Conservation (phyloP, 1,140 invertebrate genomes). For the Gonatopus flavifemur region DNA sequence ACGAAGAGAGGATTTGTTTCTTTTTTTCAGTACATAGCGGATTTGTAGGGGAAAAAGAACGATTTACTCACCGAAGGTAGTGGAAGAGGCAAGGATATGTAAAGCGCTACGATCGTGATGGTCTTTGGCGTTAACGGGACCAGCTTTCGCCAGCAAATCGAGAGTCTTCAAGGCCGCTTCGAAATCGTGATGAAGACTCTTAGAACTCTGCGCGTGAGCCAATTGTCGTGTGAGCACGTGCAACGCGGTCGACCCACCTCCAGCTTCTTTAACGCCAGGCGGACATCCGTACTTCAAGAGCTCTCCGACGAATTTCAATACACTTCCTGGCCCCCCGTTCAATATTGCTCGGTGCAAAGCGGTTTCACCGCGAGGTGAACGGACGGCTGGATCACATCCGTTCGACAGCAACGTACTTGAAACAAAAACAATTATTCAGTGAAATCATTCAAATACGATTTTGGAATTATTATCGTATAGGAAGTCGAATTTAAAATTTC, state of each 20-base stretch:
- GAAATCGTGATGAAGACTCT: conserved; percentile 35
- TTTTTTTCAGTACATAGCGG: neutral
- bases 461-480: no score
- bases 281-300: conserved; percentile 49
- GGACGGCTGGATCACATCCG: conserved; percentile 49
- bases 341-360: conserved; percentile 50
- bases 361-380: conserved; percentile 52
- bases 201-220: conserved; percentile 32
- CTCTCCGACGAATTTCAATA: conserved; percentile 42
- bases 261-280: conserved; percentile 49
- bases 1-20: neutral
- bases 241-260: conserved; percentile 49
- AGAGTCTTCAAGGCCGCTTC: conserved; percentile 43
- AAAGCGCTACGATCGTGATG: conserved; percentile 48
- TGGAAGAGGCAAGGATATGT: conserved; percentile 48
- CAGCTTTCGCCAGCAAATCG: conserved; percentile 41
- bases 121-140: conserved; percentile 48
- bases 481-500: no score
- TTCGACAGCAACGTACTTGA: conserved; percentile 43
- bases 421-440: conserved; percentile 10
- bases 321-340: conserved; percentile 38
- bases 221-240: conserved; percentile 49
- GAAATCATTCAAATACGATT: neutral
- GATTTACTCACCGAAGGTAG: conserved; percentile 39
- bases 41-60: neutral